A percentile compares a stretch with the other conserved stretches of the same genome.
Conservation (phyloP, 2,113 vertebrate genomes). For the Prinia subflava region DNA sequence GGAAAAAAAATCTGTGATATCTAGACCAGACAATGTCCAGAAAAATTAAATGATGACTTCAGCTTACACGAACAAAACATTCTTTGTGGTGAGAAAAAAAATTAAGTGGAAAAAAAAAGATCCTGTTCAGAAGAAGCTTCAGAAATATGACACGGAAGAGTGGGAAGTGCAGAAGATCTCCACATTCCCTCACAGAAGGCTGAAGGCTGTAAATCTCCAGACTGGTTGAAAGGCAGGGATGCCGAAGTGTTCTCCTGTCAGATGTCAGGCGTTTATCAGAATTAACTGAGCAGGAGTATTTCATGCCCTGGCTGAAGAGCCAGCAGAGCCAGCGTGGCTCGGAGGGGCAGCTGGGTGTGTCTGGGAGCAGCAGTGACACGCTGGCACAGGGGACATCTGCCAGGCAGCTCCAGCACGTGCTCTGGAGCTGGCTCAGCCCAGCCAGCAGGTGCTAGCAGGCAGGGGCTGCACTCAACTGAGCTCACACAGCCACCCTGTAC, state of each 20-base stretch:
- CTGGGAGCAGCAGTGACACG: not conserved
- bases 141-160: not conserved
- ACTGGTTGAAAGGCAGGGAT: not conserved
- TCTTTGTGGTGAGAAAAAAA: not conserved
- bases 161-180: not conserved
- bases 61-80: not conserved
- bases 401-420: not conserved
- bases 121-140: not conserved
- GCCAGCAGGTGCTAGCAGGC: rapidly evolving
- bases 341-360: not conserved
- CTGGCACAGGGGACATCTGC: not conserved
- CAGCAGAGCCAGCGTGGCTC: rapidly evolving
- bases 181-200: not conserved
- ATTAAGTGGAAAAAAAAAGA: no score
- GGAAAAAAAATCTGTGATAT: rapidly evolving
- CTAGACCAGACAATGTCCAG: not conserved
- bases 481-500: rapidly evolving
- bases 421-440: not conserved
- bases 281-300: not conserved
- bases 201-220: not conserved
- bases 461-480: not conserved
- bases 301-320: not conserved
- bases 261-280: not conserved
- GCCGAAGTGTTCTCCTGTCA: not conserved
- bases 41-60: not conserved